Evolutionary conservation across 2,113 vertebrate species (phyloP).

Genomic region (Oncorhynchus nerka): DNA sequence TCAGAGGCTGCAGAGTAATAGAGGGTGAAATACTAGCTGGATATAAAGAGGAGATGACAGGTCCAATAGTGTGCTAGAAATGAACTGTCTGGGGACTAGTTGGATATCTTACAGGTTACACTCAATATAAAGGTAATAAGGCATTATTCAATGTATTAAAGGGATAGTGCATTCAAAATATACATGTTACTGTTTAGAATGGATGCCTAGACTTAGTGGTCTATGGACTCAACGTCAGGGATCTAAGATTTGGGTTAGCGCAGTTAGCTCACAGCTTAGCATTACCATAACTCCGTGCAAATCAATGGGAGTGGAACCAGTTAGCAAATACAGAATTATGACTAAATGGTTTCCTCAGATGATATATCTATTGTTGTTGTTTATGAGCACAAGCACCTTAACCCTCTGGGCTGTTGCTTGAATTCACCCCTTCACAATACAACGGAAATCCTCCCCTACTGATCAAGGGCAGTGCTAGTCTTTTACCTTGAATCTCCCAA

Average conservation of each 20-base stretch:
- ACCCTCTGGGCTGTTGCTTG: slow-evolving; percentile 2
- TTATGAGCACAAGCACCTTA: background rate
- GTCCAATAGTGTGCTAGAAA: no score
- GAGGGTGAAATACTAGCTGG: background rate
- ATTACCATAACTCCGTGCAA: background rate
- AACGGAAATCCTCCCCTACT: slow-evolving; percentile 12
- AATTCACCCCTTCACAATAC: slow-evolving; percentile 4
- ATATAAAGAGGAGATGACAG: background rate
- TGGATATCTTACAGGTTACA: no score
- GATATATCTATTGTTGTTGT: background rate
- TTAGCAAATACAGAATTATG: background rate
- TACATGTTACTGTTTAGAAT: no score
- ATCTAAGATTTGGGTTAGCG: no score
- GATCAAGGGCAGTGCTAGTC: slow-evolving; percentile 17
- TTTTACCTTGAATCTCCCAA: slow-evolving; percentile 42
- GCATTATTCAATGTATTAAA: no score
- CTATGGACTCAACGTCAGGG: no score
- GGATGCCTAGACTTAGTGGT: no score
- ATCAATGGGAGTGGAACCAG: background rate
- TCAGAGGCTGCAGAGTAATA: background rate
- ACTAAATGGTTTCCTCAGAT: background rate
- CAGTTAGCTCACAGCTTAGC: background rate
- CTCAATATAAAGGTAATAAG: no score
- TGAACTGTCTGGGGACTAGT: no score
- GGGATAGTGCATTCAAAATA: no score